These are phyloP conservation scores for Diadumene lineata DNA, from an alignment of 92 coral and sea anemone genomes.

Conservation along the genomic window DNA sequence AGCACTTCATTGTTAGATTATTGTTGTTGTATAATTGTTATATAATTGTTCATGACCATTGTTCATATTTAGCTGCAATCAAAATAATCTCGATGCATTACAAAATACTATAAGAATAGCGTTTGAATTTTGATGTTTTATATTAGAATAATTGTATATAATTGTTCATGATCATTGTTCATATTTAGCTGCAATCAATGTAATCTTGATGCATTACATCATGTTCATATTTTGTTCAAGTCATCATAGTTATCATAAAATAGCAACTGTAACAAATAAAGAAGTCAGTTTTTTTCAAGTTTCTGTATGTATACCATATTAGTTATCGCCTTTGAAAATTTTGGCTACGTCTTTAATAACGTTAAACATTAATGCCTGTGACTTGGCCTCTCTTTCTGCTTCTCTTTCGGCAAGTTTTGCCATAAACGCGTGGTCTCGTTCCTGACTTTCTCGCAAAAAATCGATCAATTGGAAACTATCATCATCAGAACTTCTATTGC, in stretches of 20 bases:
- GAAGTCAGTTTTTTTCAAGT: neutral
- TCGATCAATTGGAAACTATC: neutral
- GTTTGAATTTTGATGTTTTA: too few species aligned
- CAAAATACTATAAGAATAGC: too few species aligned
- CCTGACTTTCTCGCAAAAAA: slow-evolving; percentile 17
- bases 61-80: too few species aligned
- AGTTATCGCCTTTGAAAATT: slow-evolving; percentile 18
- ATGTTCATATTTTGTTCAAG: too few species aligned
- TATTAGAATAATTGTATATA: too few species aligned
- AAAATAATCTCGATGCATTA: too few species aligned
- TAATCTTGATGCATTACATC: too few species aligned
- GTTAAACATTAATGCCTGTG: slow-evolving; percentile 28
- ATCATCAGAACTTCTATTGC: neutral
- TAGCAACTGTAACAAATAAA: neutral
- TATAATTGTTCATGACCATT: too few species aligned
- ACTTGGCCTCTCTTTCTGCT: slow-evolving; percentile 39
- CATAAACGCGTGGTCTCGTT: slow-evolving; percentile 35
- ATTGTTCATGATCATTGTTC: too few species aligned
- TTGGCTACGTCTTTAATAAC: slow-evolving; percentile 33
- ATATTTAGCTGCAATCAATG: too few species aligned
- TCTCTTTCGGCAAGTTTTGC: slow-evolving; percentile 35
- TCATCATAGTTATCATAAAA: neutral
- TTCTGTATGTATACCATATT: neutral
- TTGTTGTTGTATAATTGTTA: too few species aligned
- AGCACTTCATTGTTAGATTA: too few species aligned